These are phyloP conservation scores for Argyra leucocephala DNA, from an alignment of 2,888 invertebrate genomes.

Conservation along the genomic window DNA sequence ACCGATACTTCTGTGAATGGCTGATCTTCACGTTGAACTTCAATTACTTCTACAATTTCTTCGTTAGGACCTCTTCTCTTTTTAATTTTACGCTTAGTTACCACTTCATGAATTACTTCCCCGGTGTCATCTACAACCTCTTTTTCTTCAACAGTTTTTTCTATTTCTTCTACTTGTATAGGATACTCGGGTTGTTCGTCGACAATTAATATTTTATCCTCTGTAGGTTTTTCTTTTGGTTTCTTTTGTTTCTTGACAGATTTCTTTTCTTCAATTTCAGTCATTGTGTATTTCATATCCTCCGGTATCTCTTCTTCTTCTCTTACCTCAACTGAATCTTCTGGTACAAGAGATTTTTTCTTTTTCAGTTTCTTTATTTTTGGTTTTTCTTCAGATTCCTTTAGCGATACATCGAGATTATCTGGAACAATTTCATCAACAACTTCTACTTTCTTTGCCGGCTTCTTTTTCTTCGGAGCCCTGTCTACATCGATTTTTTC, in stretches of 20 bases:
- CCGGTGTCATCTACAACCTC: slow-evolving; percentile 23
- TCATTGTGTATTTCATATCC: slow-evolving; percentile 15
- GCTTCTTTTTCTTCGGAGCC: slow-evolving; percentile 35
- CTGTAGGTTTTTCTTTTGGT: slow-evolving; percentile 24
- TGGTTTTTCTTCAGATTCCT: slow-evolving; percentile 22
- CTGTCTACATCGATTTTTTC: slow-evolving; percentile 36
- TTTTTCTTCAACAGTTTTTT: slow-evolving; percentile 23
- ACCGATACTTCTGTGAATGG: slow-evolving; percentile 40
- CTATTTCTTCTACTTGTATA: slow-evolving; percentile 27
- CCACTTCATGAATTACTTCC: slow-evolving; percentile 22
- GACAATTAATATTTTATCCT: slow-evolving; percentile 7
- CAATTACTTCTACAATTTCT: slow-evolving; percentile 34
- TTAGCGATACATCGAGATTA: background rate
- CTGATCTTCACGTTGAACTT: slow-evolving; percentile 33
- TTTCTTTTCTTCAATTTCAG: slow-evolving; percentile 14
- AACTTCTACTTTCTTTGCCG: slow-evolving; percentile 25
- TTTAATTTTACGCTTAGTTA: slow-evolving; percentile 33
- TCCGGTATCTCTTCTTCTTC: slow-evolving; percentile 25
- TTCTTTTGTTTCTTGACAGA: slow-evolving; percentile 24
- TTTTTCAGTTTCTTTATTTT: slow-evolving; percentile 26
- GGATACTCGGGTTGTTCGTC: slow-evolving; percentile 23
- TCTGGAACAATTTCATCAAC: slow-evolving; percentile 14
- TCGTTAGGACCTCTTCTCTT: slow-evolving; percentile 33
- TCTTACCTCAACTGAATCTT: slow-evolving; percentile 13
- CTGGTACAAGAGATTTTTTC: background rate